Evolutionary conservation across 2,888 invertebrate genomes (phyloP).

Genomic region (Hymenopus coronatus): DNA sequence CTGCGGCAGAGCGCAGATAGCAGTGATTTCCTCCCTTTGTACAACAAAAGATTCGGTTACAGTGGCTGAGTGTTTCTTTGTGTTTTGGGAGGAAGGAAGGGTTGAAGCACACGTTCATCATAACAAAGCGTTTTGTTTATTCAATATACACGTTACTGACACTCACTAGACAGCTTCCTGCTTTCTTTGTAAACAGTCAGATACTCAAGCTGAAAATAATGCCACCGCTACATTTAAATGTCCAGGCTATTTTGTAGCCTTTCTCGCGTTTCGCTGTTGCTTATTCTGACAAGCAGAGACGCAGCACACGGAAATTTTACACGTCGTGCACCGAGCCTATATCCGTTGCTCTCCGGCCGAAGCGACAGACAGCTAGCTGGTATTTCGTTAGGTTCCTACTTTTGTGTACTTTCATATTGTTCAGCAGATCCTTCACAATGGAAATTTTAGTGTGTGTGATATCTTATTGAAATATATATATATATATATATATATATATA

Average conservation of each 20-base stretch:
- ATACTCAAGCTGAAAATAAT: background rate
- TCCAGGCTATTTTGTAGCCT: background rate
- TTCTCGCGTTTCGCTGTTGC: background rate
- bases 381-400: too few relatives aligned
- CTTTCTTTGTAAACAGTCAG: background rate
- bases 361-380: too few relatives aligned
- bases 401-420: too few relatives aligned
- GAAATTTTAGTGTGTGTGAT: too few relatives aligned
- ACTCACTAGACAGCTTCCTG: background rate
- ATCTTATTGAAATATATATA: too few relatives aligned
- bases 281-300: too few relatives aligned
- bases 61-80: background rate
- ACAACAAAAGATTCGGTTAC: background rate
- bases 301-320: too few relatives aligned
- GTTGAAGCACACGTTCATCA: background rate
- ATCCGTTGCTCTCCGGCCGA: too few relatives aligned
- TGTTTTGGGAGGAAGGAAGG: background rate
- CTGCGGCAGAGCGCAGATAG: background rate
- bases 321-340: too few relatives aligned
- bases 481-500: too few relatives aligned
- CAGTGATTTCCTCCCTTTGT: background rate
- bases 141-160: background rate
- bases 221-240: background rate
- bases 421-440: too few relatives aligned
- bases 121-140: background rate